These are phyloP conservation scores for Tupiocoris notatus DNA, from an alignment of 2,888 invertebrate genomes.

Conservation along the genomic window DNA sequence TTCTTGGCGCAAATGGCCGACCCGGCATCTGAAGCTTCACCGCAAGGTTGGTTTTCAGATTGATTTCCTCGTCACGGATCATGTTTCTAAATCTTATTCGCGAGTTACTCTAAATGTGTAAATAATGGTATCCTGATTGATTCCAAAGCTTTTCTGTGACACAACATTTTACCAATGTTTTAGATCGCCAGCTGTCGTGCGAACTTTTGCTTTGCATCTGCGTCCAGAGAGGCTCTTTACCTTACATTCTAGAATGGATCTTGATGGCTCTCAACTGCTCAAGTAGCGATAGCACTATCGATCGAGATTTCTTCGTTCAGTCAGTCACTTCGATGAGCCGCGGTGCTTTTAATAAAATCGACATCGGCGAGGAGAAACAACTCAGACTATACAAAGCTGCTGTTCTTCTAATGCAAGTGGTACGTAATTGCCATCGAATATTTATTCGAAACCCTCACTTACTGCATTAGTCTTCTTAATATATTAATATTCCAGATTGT, in stretches of 20 bases:
- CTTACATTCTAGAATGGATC: conserved; percentile 64
- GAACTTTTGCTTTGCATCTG: conserved; percentile 61
- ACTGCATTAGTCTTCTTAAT: no score
- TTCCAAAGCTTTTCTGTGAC: not conserved
- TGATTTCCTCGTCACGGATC: not conserved
- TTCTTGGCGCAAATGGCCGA: conserved; percentile 59
- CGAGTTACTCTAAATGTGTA: no score
- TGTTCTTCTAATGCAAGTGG: conserved; percentile 56
- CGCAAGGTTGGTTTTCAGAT: conserved; percentile 51
- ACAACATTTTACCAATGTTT: no score
- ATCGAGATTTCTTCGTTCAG: conserved; percentile 43
- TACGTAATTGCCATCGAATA: conserved; percentile 9
- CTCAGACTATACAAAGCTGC: conserved; percentile 59
- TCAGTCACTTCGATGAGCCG: conserved; percentile 44
- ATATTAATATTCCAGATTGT: conserved; percentile 52
- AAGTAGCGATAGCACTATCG: conserved; percentile 49
- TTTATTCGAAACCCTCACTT: not conserved
- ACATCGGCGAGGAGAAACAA: conserved; percentile 40
- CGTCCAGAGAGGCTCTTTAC: conserved; percentile 61
- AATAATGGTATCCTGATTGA: no score
- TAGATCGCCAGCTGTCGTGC: conserved; percentile 55
- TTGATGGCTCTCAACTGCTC: conserved; percentile 59
- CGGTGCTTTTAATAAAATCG: conserved; percentile 21
- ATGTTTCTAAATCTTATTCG: no score
- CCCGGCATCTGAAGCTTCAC: conserved; percentile 58